Conservation (phyloP, 2,113 vertebrate species). For the Tupaia tana region DNA sequence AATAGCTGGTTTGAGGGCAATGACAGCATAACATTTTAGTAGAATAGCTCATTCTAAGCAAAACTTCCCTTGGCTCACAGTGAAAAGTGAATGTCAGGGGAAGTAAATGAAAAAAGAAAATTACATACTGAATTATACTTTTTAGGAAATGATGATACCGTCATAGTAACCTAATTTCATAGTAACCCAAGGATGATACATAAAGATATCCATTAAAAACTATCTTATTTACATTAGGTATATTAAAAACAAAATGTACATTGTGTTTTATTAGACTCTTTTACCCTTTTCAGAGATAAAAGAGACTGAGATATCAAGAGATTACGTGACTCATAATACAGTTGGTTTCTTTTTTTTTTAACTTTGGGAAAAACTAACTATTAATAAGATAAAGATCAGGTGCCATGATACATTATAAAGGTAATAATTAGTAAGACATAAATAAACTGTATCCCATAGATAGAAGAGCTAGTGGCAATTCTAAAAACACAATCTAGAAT, state of each 20-base stretch:
- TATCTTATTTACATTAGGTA: neutral
- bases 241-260: slow-evolving; percentile 26
- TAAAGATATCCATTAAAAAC: slow-evolving; percentile 8
- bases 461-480: neutral
- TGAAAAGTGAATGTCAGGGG: slow-evolving; percentile 41
- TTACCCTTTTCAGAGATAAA: neutral
- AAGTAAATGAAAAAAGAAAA: slow-evolving; percentile 18
- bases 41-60: neutral
- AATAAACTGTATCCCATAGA: neutral
- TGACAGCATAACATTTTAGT: neutral
- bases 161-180: neutral
- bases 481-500: neutral
- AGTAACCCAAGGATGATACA: neutral
- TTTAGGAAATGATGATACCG: slow-evolving; percentile 11
- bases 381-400: slow-evolving; percentile 23
- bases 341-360: neutral
- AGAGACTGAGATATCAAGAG: neutral
- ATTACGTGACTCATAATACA: neutral
- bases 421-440: neutral
- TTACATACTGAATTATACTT: neutral
- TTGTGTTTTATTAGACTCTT: neutral
- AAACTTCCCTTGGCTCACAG: neutral
- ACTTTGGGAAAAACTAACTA: neutral
- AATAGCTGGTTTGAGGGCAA: neutral
- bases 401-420: neutral